A percentile compares a stretch with the other conserved stretches of the same genome.
Evolutionary conservation across 2,113 vertebrate genomes (phyloP).

Genomic region (Junco hyemalis): DNA sequence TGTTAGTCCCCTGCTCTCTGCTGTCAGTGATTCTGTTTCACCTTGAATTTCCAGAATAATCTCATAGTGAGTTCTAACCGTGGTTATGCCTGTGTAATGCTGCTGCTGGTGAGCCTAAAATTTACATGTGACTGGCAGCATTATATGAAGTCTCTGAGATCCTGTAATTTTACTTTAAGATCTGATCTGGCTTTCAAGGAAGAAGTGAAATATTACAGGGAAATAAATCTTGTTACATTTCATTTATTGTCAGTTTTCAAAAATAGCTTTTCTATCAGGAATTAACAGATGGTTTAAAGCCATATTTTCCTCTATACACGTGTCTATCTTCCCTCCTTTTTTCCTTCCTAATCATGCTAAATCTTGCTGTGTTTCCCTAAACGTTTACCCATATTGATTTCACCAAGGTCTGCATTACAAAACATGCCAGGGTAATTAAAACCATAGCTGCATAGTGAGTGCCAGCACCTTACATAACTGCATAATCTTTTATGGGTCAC

Average conservation of each 20-base stretch:
- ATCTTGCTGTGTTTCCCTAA: background rate
- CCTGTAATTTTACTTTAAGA: background rate
- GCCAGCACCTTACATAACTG: background rate
- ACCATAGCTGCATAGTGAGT: background rate
- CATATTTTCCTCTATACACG: background rate
- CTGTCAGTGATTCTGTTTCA: background rate
- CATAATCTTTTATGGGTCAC: background rate
- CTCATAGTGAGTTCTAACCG: background rate
- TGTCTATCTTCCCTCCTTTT: background rate
- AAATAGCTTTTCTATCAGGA: background rate
- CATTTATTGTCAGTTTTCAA: background rate
- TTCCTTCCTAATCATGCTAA: background rate
- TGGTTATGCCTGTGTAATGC: background rate
- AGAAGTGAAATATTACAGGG: background rate
- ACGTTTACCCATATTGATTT: background rate
- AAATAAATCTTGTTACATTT: background rate
- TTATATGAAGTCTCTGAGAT: background rate
- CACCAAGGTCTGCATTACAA: background rate
- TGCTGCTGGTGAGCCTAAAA: background rate
- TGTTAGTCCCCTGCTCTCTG: background rate
- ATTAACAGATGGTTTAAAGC: background rate
- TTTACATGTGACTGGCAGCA: background rate
- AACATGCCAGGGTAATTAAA: background rate
- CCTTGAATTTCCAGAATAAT: background rate
- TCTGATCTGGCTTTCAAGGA: background rate